Base-by-base conservation (phyloP, 2,797 vertebrate genomes). In the Pterois miles region DNA sequence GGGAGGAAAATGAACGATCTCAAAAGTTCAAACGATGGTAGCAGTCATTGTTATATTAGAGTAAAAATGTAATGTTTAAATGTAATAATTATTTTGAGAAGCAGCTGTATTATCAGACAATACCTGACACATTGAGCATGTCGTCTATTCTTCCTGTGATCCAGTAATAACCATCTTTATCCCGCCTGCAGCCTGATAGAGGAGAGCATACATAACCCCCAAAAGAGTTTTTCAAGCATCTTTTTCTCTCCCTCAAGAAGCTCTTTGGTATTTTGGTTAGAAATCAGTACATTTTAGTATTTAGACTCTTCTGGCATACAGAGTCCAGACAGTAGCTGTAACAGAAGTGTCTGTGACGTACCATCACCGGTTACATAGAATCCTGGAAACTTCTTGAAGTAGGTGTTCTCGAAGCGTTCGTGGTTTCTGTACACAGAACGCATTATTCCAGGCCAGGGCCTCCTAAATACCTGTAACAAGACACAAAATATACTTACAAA, bases 91-190 rank as follows among this genome's bases (percentile, higher is more conserved):
- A 18, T 50, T 77, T 14, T 75, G 5, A 53, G 70, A 54, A 56
- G 38, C 36, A 14, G 34, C 63, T 25, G 31, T 63, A 27, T 65
- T 27, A 22, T 74, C 48, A 34, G 59, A 54, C 38, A 22, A 12
- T 88, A 96, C 96, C 96, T 88, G 96, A 96, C 73, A 96, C 94
- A 10, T 96, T 96, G 72, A 96, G 90, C 96, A 96, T 96, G 92
- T 96, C 96, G 36, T 96, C 96, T 77, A 96, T 96, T 66, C 96
- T 91, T 59, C 96, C 96, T 6, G 96, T 96, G 86, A 96, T 96
- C 96, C 96, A 96, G 90, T 94, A 96, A 87, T 96, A 96, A 4
- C 96, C 96, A 13, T 96, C 96, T 86, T 95, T 96, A 72, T 96
- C 96, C 71, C 96, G 91, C 59, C 87, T 91, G 92, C 95, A 96